These are phyloP conservation scores for Drosophila atripex DNA, from an alignment of 2,888 invertebrate genomes.

Conservation along the genomic window DNA sequence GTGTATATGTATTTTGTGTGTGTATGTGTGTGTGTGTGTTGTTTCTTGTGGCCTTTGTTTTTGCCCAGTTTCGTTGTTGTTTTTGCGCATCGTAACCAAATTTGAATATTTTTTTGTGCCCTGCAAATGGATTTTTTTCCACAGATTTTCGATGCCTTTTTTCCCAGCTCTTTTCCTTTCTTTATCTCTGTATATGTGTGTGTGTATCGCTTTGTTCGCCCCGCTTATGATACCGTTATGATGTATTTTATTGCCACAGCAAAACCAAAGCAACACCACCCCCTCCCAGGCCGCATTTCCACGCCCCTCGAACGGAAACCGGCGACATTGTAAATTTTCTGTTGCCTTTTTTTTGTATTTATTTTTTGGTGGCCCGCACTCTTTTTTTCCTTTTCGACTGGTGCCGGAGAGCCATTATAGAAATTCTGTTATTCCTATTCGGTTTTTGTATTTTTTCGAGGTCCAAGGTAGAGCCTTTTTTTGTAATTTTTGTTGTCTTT, in stretches of 20 bases:
- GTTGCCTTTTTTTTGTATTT: conserved; percentile 39
- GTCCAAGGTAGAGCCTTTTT: conserved; percentile 58
- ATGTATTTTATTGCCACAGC: conserved; percentile 80
- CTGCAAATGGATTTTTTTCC: conserved; percentile 78
- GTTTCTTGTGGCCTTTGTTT: conserved; percentile 70
- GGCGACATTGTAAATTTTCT: conserved; percentile 80
- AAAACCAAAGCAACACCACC: conserved; percentile 61
- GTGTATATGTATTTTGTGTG: conserved; percentile 46
- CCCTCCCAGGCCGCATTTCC: conserved; percentile 12
- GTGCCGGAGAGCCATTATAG: conserved; percentile 39
- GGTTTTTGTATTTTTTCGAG: conserved; percentile 36
- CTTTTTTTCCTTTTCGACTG: conserved; percentile 15
- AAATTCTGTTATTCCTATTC: conserved; percentile 52
- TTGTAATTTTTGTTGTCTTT: conserved; percentile 75
- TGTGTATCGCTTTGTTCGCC: conserved; percentile 77
- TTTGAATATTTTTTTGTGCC: conserved; percentile 72
- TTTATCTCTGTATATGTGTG: conserved; percentile 45
- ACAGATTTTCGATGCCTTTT: conserved; percentile 77
- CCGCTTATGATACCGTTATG: conserved; percentile 80
- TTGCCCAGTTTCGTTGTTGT: conserved; percentile 60
- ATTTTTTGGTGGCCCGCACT: conserved; percentile 17
- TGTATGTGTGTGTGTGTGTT: conserved; percentile 51
- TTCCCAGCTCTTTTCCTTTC: conserved; percentile 36
- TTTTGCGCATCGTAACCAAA: conserved; percentile 78
- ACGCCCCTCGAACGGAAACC: conserved; percentile 63